Evolutionary conservation across 2,888 invertebrate species (phyloP).

Genomic region (Hirtodrosophila alboralis): DNA sequence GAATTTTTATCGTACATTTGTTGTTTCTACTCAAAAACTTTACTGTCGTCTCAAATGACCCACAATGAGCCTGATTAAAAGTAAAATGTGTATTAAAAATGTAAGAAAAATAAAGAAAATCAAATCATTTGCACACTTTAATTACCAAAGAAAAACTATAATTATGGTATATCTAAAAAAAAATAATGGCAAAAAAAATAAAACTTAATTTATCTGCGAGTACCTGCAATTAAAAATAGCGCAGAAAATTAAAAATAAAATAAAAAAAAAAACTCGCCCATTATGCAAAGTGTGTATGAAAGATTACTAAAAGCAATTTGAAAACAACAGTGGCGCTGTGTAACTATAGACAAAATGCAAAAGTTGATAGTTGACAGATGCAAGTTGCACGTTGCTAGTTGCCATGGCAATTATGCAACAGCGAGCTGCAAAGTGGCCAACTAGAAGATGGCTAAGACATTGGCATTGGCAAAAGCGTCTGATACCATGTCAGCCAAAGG

Average conservation of each 20-base stretch:
- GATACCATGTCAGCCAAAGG: slow-evolving; percentile 34
- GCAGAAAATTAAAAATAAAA: slow-evolving; percentile 18
- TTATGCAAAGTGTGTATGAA: slow-evolving; percentile 30
- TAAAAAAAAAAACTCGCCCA: slow-evolving; percentile 2
- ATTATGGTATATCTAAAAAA: slow-evolving; percentile 33
- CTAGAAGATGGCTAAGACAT: slow-evolving; percentile 37
- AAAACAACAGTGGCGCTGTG: slow-evolving; percentile 59
- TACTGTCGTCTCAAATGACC: slow-evolving; percentile 29
- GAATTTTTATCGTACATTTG: slow-evolving; percentile 42
- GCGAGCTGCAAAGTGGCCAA: slow-evolving; percentile 54
- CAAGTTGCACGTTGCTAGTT: slow-evolving; percentile 32
- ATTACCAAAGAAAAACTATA: slow-evolving; percentile 53
- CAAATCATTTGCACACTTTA: slow-evolving; percentile 54
- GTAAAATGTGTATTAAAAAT: slow-evolving; percentile 28
- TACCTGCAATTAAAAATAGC: slow-evolving; percentile 48
- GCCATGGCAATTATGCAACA: slow-evolving; percentile 64
- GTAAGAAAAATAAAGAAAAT: slow-evolving; percentile 48
- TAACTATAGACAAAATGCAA: slow-evolving; percentile 51
- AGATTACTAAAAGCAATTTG: slow-evolving; percentile 73
- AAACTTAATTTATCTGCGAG: slow-evolving; percentile 23
- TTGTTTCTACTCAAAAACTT: slow-evolving; percentile 21
- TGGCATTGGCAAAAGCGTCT: slow-evolving; percentile 41
- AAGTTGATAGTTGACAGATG: slow-evolving; percentile 24
- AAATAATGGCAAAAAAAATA: no score
- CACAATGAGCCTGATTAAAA: slow-evolving; percentile 51